Conservation (phyloP, 2,888 invertebrate species). For the Cerastis rubricosa region DNA sequence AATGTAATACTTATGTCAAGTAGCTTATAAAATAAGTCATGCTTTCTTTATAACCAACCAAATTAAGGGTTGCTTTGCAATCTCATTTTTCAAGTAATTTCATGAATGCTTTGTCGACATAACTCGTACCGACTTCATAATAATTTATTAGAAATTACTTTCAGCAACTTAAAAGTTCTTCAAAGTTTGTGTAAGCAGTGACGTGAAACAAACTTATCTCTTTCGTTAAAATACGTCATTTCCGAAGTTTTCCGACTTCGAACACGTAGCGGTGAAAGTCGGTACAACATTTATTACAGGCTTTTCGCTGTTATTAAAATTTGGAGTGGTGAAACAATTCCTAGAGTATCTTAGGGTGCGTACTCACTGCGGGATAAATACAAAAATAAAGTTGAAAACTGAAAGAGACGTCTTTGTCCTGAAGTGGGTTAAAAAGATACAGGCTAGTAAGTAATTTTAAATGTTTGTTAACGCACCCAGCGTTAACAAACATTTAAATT, state of each 20-base stretch:
- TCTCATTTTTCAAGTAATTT: not conserved
- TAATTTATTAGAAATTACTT: not conserved
- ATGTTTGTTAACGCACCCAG: no score
- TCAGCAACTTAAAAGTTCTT: slow-evolving; percentile 7
- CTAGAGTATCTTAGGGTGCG: slow-evolving; percentile 25
- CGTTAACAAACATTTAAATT: no score
- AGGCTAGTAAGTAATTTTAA: no score
- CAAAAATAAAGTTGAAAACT: not conserved
- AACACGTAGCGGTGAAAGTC: slow-evolving; percentile 15
- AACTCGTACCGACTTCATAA: not conserved
- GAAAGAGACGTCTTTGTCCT: not conserved
- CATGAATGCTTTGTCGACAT: not conserved
- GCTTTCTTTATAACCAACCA: no score
- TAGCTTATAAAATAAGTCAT: no score
- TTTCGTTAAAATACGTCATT: slow-evolving; percentile 25
- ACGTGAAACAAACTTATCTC: slow-evolving; percentile 33
- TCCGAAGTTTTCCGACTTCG: slow-evolving; percentile 30
- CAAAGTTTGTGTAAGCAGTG: not conserved
- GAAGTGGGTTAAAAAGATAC: no score
- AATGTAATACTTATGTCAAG: not conserved
- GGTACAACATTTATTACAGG: slow-evolving; percentile 11
- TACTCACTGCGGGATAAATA: not conserved
- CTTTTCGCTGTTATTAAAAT: slow-evolving; percentile 29
- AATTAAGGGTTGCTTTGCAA: not conserved
- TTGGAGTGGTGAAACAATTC: slow-evolving; percentile 32